phyloP scores from a whole-genome alignment of 2,113 vertebrate species.

The Antennarius striatus region DNA sequence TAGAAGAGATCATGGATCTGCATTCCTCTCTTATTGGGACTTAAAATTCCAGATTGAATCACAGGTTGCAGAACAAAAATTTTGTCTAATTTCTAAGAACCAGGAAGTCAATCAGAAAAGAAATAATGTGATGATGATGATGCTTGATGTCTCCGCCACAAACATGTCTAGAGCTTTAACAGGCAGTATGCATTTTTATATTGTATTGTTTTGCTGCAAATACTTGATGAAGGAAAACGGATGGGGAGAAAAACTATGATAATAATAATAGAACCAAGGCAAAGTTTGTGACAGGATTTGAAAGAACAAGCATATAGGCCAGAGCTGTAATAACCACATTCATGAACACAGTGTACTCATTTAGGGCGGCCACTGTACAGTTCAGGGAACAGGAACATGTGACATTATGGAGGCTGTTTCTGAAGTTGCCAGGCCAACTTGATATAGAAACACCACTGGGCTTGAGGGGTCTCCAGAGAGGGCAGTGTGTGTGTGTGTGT shows the following conservation, averaged over 20 bases:
- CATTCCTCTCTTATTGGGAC: too few species aligned
- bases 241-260: background rate
- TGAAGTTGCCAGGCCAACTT: slow-evolving; percentile 55
- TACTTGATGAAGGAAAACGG: background rate
- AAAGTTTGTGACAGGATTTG: slow-evolving; percentile 21
- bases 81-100: too few species aligned
- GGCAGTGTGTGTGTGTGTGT: slow-evolving; percentile 32
- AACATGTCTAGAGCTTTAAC: background rate
- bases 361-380: slow-evolving; percentile 28
- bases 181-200: background rate
- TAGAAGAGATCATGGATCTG: too few species aligned
- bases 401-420: slow-evolving; percentile 62
- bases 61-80: too few species aligned
- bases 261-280: slow-evolving; percentile 18
- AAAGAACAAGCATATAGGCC: slow-evolving; percentile 38
- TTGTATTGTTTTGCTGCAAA: too few species aligned
- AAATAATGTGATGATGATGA: background rate
- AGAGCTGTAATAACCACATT: slow-evolving; percentile 31
- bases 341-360: slow-evolving; percentile 42
- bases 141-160: background rate
- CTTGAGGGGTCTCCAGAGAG: slow-evolving; percentile 59
- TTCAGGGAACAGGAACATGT: slow-evolving; percentile 45
- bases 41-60: too few species aligned
- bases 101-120: background rate
- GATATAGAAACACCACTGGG: slow-evolving; percentile 61